These are phyloP conservation scores for Chelon auratus DNA, from an alignment of 2,797 vertebrate species.

Conservation along the genomic window DNA sequence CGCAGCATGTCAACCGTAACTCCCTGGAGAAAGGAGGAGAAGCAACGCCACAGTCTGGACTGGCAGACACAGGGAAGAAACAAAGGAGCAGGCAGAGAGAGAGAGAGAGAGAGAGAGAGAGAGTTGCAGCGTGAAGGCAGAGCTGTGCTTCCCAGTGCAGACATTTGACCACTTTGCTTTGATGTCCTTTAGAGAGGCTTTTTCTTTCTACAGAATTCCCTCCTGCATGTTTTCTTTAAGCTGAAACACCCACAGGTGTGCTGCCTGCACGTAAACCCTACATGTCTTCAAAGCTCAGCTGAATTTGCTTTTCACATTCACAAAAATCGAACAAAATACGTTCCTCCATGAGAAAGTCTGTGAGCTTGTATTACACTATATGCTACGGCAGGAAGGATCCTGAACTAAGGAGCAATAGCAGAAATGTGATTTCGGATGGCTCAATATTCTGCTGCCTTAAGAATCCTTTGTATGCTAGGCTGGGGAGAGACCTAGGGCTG, in stretches of 20 bases:
- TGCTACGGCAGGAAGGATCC: conserved; percentile 31
- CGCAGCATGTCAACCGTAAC: conserved; percentile 51
- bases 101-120: conserved; percentile 12
- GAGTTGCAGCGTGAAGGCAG: conserved; percentile 24
- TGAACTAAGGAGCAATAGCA: conserved; percentile 3
- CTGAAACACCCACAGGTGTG: conserved; percentile 68
- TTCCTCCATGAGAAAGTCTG: conserved; percentile 36
- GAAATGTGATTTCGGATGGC: conserved; percentile 20
- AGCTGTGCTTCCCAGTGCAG: conserved; percentile 45
- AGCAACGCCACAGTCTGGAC: conserved; percentile 38
- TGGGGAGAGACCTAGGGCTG: not conserved
- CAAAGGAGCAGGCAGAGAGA: conserved; percentile 24
- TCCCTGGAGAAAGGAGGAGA: conserved; percentile 50
- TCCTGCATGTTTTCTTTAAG: conserved; percentile 53
- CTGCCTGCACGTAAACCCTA: conserved; percentile 42
- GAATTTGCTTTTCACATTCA: conserved; percentile 60
- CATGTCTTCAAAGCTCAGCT: conserved; percentile 58
- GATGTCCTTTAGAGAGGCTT: conserved; percentile 59
- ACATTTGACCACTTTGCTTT: conserved; percentile 71
- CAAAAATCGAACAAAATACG: conserved; percentile 53
- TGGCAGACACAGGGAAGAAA: conserved; percentile 45
- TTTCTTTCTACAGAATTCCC: conserved; percentile 54
- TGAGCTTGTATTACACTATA: conserved; percentile 39
- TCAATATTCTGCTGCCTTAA: conserved; percentile 23
- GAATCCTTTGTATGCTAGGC: conserved; percentile 3